Evolutionary conservation across 35 echinoderm and acorn worm genomes (phyloP).

Genomic region (Holothuria glaberrima): DNA sequence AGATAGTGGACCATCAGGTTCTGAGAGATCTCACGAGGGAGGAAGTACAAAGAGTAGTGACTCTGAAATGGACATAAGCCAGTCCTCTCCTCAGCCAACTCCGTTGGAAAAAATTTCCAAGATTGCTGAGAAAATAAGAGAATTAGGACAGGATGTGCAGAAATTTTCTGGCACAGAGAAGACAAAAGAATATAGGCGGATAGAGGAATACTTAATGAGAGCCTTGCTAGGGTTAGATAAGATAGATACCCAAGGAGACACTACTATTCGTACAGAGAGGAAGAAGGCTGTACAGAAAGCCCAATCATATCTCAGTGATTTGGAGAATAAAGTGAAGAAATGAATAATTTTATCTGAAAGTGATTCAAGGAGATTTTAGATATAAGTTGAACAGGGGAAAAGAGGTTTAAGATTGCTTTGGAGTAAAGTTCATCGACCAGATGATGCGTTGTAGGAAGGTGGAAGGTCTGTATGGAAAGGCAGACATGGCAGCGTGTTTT

Average conservation of each 20-base stretch:
- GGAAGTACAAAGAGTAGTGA: constrained; percentile 31
- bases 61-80: constrained; percentile 38
- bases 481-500: neutral
- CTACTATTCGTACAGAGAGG: constrained; percentile 32
- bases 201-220: constrained; percentile 57
- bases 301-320: constrained; percentile 12
- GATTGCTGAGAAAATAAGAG: neutral
- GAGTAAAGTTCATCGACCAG: neutral
- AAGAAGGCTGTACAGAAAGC: constrained; percentile 45
- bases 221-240: constrained; percentile 35
- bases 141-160: constrained; percentile 4
- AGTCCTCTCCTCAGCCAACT: neutral
- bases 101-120: constrained; percentile 48
- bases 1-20: constrained; percentile 19
- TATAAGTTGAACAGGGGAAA: neutral
- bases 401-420: neutral
- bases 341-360: neutral
- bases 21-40: constrained; percentile 3
- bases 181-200: constrained; percentile 42
- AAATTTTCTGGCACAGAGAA: neutral
- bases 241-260: constrained; percentile 45
- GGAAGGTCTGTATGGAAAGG: too few species aligned
- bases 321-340: constrained; percentile 30
- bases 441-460: too few species aligned
- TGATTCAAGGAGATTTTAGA: neutral